phyloP scores from a whole-genome alignment of 2,113 vertebrate species.

The Turdus rufiventris region DNA sequence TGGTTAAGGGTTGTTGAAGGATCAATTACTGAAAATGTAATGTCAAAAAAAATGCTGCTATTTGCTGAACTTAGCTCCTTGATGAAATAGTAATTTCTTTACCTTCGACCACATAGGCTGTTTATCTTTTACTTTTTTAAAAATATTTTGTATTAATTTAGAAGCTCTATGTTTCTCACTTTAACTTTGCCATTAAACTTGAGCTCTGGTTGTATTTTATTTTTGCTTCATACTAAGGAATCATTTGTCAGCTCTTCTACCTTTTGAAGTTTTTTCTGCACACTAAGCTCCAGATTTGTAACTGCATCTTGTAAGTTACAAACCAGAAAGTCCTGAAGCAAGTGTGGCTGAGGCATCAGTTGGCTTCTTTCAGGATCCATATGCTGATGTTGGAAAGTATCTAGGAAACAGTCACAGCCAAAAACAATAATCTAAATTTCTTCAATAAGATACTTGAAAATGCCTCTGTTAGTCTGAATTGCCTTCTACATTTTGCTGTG shows the following conservation, averaged over 20 bases:
- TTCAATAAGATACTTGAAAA: neutral
- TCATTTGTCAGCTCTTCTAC: neutral
- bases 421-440: neutral
- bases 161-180: neutral
- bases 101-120: neutral
- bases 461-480: neutral
- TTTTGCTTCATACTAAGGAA: neutral
- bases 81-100: neutral
- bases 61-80: neutral
- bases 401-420: neutral
- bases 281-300: neutral
- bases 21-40: neutral
- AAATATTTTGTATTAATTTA: neutral
- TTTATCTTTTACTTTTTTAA: neutral
- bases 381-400: neutral
- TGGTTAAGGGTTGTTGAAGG: neutral
- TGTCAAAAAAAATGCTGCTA: neutral
- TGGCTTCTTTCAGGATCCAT: neutral
- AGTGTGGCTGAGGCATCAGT: neutral
- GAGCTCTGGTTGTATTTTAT: neutral
- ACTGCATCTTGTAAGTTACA: neutral
- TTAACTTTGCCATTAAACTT: neutral
- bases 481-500: neutral
- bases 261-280: neutral
- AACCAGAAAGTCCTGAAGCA: neutral